Base-by-base conservation (phyloP, 2,888 invertebrate species). In the Oligia strigilis region DNA sequence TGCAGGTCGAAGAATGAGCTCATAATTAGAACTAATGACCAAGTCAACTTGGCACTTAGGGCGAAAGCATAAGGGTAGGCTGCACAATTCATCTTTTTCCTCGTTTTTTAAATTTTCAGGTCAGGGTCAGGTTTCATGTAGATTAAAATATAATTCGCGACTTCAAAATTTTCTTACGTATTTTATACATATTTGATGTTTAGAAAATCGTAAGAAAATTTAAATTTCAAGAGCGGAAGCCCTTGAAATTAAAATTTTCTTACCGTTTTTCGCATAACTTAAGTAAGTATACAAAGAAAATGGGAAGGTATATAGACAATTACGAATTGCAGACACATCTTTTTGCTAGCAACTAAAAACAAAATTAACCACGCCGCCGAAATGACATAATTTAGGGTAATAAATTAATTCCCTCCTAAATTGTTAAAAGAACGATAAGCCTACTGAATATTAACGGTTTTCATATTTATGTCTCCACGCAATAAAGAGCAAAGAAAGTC, bases 351-450 rank as follows among this genome's bases (percentile, higher is more conserved):
- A 46, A 55, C 43, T 14, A 62, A 49, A 62, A 43, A 55, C 43
- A 36, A 36, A 46, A 66, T 52, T 81, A 58, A 72, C 46, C 11
- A 43, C 6, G 40, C 23, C 13, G 13, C 17, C 78, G 17, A 40
- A 71, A 40, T 65, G 1, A 65, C 29, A 64, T 19, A 71, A 78
- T 19, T 71, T 55, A 23, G 5, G n/a, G 43, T 40, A 75, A 62
- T 81, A 62, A 36, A 40, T 55, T 49, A 46, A 55, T 62, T 43
- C 14, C 2, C 40, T 67, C 9, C 52, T 46, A 36, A 75, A 80
- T 81, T 81, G 82, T 66, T 62, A 49, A 55, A 67, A 81, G 36
- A 75, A 75, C 60, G 60, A 46, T 29, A 82, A 67, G 55, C 55
- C 62, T 67, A 49, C 11, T 62, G 75, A 67, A 80, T 82, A 1